Conservation (phyloP, 2,888 invertebrate species). For the Hyppa rectilinea region DNA sequence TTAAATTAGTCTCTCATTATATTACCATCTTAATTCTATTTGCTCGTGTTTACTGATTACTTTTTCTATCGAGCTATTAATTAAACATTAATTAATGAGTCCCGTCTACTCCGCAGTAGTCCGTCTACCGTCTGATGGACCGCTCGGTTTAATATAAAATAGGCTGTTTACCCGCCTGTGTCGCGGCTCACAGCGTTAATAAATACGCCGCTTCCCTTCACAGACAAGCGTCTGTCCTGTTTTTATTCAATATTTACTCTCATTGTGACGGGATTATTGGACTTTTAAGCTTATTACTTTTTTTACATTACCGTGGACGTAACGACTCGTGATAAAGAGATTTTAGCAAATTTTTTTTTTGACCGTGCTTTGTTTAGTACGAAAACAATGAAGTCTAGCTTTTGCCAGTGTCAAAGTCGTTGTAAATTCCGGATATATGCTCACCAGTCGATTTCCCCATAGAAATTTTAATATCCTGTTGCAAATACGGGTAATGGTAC, state of each 20-base stretch:
- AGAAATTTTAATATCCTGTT: slow-evolving; percentile 45
- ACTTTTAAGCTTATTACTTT: slow-evolving; percentile 53
- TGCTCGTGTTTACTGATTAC: slow-evolving; percentile 58
- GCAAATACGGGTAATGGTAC: slow-evolving; percentile 18
- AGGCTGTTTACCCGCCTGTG: slow-evolving; percentile 85
- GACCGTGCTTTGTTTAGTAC: neutral
- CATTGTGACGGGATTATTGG: slow-evolving; percentile 71
- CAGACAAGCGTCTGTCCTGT: slow-evolving; percentile 75
- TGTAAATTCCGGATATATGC: slow-evolving; percentile 14
- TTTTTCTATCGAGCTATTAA: slow-evolving; percentile 59
- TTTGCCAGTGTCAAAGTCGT: slow-evolving; percentile 3
- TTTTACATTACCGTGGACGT: slow-evolving; percentile 24
- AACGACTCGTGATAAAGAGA: slow-evolving; percentile 24
- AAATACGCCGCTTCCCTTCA: slow-evolving; percentile 82
- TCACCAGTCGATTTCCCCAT: slow-evolving; percentile 34
- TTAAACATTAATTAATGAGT: slow-evolving; percentile 62
- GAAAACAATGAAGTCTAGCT: neutral
- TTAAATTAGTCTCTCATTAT: slow-evolving; percentile 52
- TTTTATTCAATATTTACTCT: slow-evolving; percentile 80
- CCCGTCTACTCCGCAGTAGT: slow-evolving; percentile 37
- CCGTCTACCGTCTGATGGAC: slow-evolving; percentile 56
- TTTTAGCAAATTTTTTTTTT: neutral
- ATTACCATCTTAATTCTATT: slow-evolving; percentile 57
- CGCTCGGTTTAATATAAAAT: slow-evolving; percentile 86
- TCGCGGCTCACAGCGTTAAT: slow-evolving; percentile 83